Percentiles rank a stretch among this genome's conserved stretches.
phyloP scores from a whole-genome alignment of 2,888 invertebrate genomes.

The Meganola albula region DNA sequence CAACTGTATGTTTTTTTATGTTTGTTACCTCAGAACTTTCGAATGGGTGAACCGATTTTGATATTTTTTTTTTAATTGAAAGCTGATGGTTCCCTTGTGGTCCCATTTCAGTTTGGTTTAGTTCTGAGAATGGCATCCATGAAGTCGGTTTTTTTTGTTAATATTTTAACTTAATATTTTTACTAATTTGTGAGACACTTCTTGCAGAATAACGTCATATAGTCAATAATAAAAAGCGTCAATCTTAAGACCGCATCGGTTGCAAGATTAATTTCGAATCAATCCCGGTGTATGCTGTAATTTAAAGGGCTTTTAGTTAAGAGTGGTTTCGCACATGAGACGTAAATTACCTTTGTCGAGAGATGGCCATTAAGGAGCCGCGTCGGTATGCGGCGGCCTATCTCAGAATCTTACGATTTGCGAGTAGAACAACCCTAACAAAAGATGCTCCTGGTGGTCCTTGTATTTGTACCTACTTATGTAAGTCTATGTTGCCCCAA shows the following conservation, averaged over 20 bases:
- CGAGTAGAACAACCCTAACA: conserved; percentile 62
- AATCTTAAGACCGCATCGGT: conserved; percentile 42
- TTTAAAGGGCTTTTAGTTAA: conserved; percentile 74
- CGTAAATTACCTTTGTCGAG: conserved; percentile 69
- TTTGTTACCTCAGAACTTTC: no score
- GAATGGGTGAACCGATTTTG: no score
- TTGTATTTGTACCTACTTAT: conserved; percentile 46
- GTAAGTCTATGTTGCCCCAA: no score
- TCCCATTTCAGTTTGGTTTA: no score
- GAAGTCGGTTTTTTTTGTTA: no score
- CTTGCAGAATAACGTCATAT: no score
- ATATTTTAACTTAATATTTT: no score
- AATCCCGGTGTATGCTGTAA: conserved; percentile 66
- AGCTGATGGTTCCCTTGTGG: no score
- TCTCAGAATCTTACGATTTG: conserved; percentile 71
- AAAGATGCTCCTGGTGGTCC: conserved; percentile 70
- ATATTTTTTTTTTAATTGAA: no score
- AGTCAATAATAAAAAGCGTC: conserved; percentile 36
- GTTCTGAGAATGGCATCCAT: no score
- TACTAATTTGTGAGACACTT: conserved; percentile 26
- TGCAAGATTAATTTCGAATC: conserved; percentile 68
- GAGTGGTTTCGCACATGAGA: conserved; percentile 73
- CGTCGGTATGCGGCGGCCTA: conserved; percentile 68
- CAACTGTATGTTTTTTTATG: no score
- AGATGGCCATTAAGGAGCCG: conserved; percentile 67